A percentile compares a stretch with the other conserved stretches of the same genome.
Conservation (phyloP, 2,113 vertebrate species). For the Vulpes vulpes region DNA sequence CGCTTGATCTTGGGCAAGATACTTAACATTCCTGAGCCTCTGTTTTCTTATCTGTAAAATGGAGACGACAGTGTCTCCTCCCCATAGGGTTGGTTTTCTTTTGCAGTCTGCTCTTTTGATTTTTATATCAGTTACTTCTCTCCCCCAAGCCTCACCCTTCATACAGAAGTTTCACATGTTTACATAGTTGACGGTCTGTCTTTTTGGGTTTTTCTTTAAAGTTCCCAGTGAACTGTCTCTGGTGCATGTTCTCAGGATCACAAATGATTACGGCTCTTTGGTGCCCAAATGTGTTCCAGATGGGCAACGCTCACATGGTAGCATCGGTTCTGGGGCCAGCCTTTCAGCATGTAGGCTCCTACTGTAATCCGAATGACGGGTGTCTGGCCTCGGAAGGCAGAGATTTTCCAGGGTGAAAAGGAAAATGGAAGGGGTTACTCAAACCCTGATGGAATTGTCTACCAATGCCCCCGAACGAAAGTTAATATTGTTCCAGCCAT, state of each 20-base stretch:
- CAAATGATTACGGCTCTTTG: slow-evolving; percentile 65
- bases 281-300: slow-evolving; percentile 80
- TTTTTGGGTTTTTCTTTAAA: slow-evolving; percentile 65
- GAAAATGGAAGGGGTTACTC: slow-evolving; percentile 5
- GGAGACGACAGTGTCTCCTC: neutral
- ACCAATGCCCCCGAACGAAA: slow-evolving; percentile 44
- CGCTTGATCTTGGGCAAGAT: neutral
- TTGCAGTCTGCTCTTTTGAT: neutral
- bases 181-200: slow-evolving; percentile 60
- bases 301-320: neutral
- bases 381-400: neutral
- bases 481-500: slow-evolving; percentile 67
- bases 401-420: slow-evolving; percentile 33
- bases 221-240: slow-evolving; percentile 76
- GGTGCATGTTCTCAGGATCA: slow-evolving; percentile 77
- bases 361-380: neutral
- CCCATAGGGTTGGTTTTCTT: fast-evolving
- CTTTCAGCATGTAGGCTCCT: slow-evolving; percentile 6
- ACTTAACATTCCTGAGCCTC: neutral
- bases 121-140: neutral
- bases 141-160: neutral
- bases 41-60: neutral
- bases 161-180: slow-evolving; percentile 16
- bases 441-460: neutral
- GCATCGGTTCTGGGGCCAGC: neutral